phyloP scores from a whole-genome alignment of 2,113 vertebrate species.

The Dinomys branickii region DNA sequence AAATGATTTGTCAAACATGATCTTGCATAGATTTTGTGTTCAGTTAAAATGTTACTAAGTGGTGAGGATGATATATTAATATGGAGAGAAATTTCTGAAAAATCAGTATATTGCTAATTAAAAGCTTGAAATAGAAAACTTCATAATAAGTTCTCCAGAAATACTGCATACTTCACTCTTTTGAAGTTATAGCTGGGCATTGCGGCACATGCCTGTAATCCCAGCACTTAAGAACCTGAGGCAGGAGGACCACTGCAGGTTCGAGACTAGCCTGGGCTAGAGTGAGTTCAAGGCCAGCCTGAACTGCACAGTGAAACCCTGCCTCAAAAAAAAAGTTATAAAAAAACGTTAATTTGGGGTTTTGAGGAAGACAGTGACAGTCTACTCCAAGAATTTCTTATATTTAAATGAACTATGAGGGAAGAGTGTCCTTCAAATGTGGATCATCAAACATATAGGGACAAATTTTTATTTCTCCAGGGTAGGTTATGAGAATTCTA shows the following conservation, averaged over 20 bases:
- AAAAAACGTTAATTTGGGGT: neutral
- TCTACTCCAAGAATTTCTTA: constrained; percentile 45
- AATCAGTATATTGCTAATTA: constrained; percentile 22
- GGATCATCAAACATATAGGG: neutral
- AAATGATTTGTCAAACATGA: neutral
- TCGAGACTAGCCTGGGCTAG: too few species aligned
- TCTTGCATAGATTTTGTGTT: constrained; percentile 38
- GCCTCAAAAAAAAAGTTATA: neutral
- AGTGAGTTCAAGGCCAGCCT: neutral
- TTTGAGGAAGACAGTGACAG: constrained; percentile 49
- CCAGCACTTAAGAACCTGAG: neutral
- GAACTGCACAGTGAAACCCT: neutral
- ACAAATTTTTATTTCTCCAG: constrained; percentile 58
- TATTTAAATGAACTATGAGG: constrained; percentile 31
- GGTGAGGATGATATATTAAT: neutral
- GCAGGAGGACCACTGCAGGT: neutral
- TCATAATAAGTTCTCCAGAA: constrained; percentile 4
- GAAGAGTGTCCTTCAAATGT: neutral
- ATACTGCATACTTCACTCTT: constrained; percentile 16
- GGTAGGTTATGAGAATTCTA: neutral
- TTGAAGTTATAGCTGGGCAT: neutral
- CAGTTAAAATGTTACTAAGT: constrained; percentile 24
- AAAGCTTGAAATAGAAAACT: constrained; percentile 25
- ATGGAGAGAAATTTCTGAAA: constrained; percentile 25
- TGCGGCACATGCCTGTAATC: neutral